These are phyloP conservation scores for Drosophila micromelanica DNA, from an alignment of 1,140 invertebrate genomes.

Conservation along the genomic window DNA sequence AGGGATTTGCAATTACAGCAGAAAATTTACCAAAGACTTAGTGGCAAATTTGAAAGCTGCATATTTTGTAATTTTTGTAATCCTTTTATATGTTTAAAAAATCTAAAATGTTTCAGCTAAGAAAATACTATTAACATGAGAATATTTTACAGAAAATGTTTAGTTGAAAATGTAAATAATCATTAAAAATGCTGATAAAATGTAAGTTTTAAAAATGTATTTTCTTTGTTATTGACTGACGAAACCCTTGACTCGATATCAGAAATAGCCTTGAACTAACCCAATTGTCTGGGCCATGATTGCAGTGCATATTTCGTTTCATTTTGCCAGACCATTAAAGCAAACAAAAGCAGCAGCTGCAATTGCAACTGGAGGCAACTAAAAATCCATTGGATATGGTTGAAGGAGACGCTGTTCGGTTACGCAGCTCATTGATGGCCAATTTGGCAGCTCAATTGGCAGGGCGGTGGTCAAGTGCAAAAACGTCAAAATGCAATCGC, in stretches of 20 bases:
- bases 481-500: slow-evolving; percentile 36
- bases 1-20: neutral
- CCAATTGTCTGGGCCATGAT: slow-evolving; percentile 15
- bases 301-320: slow-evolving; percentile 21
- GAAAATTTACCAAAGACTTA: neutral
- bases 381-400: slow-evolving; percentile 1
- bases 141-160: too few species aligned
- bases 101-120: too few species aligned
- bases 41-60: too few species aligned
- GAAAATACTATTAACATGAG: too few species aligned
- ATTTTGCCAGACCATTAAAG: slow-evolving; percentile 44
- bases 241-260: slow-evolving; percentile 2
- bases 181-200: too few species aligned
- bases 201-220: neutral
- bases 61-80: too few species aligned
- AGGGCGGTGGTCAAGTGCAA: slow-evolving; percentile 45
- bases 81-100: too few species aligned
- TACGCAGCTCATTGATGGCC: slow-evolving; percentile 63
- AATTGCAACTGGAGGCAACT: neutral
- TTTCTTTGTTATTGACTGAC: neutral
- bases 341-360: slow-evolving; percentile 19
- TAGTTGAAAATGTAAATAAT: too few species aligned
- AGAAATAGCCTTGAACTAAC: slow-evolving; percentile 1
- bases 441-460: slow-evolving; percentile 69
- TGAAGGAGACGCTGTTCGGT: neutral